Percentiles rank a stretch among this genome's conserved stretches.
Evolutionary conservation across 2,113 vertebrate genomes (phyloP).

Genomic region (Pyrgilauda ruficollis): DNA sequence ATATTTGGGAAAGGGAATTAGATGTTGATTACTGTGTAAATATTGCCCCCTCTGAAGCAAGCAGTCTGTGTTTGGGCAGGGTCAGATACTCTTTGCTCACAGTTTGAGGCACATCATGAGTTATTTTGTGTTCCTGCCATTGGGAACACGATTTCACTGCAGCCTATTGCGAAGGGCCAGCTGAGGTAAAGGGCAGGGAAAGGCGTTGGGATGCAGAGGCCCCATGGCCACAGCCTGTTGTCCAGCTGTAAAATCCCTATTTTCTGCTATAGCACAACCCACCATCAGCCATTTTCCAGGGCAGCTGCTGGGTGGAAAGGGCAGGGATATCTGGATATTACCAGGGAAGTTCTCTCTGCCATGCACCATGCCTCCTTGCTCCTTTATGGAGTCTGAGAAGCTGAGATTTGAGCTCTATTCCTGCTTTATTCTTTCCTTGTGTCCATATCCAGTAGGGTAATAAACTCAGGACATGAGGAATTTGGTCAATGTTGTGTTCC

Average conservation of each 20-base stretch:
- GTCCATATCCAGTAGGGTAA: not conserved
- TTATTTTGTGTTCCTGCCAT: constrained; percentile 39
- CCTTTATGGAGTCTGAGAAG: not conserved
- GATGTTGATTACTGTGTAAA: constrained; percentile 16
- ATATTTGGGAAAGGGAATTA: not conserved
- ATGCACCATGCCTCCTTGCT: not conserved
- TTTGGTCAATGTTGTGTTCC: not conserved
- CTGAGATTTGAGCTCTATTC: not conserved
- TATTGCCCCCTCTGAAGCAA: not conserved
- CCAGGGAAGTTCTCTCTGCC: not conserved
- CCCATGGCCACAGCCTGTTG: not conserved
- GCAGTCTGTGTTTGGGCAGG: constrained; percentile 36
- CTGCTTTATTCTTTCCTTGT: not conserved
- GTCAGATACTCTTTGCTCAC: not conserved
- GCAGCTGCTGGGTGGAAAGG: not conserved
- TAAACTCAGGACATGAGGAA: not conserved
- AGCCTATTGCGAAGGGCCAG: not conserved
- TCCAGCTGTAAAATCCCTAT: not conserved
- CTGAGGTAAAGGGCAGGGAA: constrained; percentile 48
- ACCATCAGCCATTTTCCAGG: not conserved
- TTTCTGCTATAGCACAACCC: not conserved
- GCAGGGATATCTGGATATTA: not conserved
- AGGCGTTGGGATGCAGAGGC: not conserved
- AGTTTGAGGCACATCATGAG: constrained; percentile 40
- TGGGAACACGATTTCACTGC: not conserved